phyloP scores from a whole-genome alignment of 2,888 invertebrate species.

The Idaea aversata region DNA sequence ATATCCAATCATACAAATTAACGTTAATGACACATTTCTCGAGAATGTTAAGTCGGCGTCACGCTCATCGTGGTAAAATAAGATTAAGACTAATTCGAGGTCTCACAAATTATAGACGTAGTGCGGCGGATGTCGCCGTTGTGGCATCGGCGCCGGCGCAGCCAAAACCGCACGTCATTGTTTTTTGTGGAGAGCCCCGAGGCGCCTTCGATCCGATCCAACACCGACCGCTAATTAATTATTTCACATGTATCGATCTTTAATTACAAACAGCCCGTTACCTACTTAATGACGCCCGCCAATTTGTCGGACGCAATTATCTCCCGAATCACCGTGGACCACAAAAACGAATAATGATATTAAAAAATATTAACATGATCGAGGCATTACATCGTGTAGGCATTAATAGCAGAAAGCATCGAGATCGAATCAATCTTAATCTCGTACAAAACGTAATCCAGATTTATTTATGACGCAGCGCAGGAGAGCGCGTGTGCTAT shows the following conservation, averaged over 20 bases:
- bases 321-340: slow-evolving; percentile 65
- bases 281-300: slow-evolving; percentile 72
- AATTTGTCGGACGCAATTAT: slow-evolving; percentile 78
- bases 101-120: slow-evolving; percentile 76
- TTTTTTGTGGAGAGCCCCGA: slow-evolving; percentile 72
- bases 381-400: slow-evolving; percentile 65
- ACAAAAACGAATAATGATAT: slow-evolving; percentile 72
- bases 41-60: slow-evolving; percentile 65
- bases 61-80: slow-evolving; percentile 71
- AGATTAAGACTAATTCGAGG: slow-evolving; percentile 78
- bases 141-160: slow-evolving; percentile 70
- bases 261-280: slow-evolving; percentile 76
- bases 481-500: slow-evolving; percentile 76
- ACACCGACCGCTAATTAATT: slow-evolving; percentile 75
- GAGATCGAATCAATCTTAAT: slow-evolving; percentile 80
- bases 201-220: slow-evolving; percentile 64
- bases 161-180: slow-evolving; percentile 78
- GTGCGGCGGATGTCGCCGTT: slow-evolving; percentile 73
- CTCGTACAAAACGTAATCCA: slow-evolving; percentile 79
- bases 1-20: slow-evolving; percentile 69
- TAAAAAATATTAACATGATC: slow-evolving; percentile 72
- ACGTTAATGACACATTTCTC: slow-evolving; percentile 76
- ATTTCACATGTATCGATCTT: slow-evolving; percentile 80
- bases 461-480: slow-evolving; percentile 79
- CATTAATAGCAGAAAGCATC: slow-evolving; percentile 77